Conservation (phyloP, 2,888 invertebrate species). For the Trachelus iudaicus region DNA sequence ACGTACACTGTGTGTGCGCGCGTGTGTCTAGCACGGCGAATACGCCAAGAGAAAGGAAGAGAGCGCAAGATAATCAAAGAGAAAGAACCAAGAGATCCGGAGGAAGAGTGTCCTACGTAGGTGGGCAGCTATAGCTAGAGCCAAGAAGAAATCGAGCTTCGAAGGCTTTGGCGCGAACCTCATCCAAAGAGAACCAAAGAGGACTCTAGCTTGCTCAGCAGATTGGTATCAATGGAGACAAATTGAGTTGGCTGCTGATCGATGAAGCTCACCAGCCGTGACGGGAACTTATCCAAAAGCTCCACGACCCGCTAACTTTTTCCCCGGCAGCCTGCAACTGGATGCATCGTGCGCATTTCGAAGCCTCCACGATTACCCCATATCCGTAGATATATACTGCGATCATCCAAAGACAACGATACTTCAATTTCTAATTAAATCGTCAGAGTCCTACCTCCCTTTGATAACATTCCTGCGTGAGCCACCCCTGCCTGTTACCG, state of each 20-base stretch:
- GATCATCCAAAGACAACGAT: neutral
- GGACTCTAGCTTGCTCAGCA: constrained; percentile 56
- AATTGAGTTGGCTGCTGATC: constrained; percentile 64
- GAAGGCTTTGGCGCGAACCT: neutral
- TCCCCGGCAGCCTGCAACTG: neutral
- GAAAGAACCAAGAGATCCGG: neutral
- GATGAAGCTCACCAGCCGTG: constrained; percentile 62
- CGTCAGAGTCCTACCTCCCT: no score
- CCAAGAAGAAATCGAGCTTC: neutral
- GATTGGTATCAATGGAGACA: constrained; percentile 65
- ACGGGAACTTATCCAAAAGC: constrained; percentile 33
- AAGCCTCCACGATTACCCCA: no score
- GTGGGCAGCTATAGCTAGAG: neutral
- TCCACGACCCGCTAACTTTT: neutral
- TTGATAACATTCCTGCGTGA: no score
- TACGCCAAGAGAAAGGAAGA: constrained; percentile 22
- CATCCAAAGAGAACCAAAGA: neutral
- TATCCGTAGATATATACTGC: neutral
- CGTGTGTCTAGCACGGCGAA: neutral
- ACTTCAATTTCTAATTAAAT: neutral
- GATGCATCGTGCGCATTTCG: neutral
- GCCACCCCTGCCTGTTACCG: no score
- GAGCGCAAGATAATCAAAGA: constrained; percentile 2
- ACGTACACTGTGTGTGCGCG: neutral
- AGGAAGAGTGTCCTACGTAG: neutral